Evolutionary conservation across 2,113 vertebrate genomes (phyloP).

Genomic region (Alosa alosa): DNA sequence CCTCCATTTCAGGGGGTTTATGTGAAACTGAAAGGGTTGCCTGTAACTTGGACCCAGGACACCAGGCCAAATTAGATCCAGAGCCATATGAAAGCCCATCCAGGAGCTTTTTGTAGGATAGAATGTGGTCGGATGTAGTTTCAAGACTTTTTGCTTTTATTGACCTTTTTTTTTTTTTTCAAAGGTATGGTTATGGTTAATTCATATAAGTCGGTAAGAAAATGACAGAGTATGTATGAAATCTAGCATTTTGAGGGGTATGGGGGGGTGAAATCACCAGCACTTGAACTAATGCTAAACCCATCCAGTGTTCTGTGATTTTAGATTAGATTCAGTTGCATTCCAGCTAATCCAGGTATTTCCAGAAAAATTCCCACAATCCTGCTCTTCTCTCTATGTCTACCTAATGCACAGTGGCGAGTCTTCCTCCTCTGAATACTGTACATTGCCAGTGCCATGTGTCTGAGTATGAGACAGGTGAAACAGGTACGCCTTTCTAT

Average conservation of each 20-base stretch:
- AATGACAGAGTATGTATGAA: neutral
- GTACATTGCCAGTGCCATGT: neutral
- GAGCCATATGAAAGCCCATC: slow-evolving; percentile 1
- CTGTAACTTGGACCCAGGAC: neutral
- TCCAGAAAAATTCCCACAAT: neutral
- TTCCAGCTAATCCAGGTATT: slow-evolving; percentile 3
- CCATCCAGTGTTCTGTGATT: neutral
- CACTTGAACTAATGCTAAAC: slow-evolving; percentile 11
- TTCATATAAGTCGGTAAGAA: neutral
- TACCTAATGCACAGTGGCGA: neutral
- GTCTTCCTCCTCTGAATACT: neutral
- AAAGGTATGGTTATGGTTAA: neutral
- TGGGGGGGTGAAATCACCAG: neutral
- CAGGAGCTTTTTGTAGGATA: neutral
- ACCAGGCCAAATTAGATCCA: neutral
- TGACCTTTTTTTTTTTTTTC: neutral
- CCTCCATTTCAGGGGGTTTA: neutral
- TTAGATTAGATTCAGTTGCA: neutral
- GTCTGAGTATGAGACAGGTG: neutral
- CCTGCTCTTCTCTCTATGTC: slow-evolving; percentile 2
- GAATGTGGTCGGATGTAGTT: slow-evolving; percentile 11
- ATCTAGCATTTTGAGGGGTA: neutral
- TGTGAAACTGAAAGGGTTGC: neutral
- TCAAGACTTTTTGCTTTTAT: neutral
- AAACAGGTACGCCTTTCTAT: slow-evolving; percentile 5